A percentile compares a stretch with the other conserved stretches of the same genome.
Evolutionary conservation across 2,797 vertebrate genomes (phyloP).

Genomic region (Aulostomus chinensis): DNA sequence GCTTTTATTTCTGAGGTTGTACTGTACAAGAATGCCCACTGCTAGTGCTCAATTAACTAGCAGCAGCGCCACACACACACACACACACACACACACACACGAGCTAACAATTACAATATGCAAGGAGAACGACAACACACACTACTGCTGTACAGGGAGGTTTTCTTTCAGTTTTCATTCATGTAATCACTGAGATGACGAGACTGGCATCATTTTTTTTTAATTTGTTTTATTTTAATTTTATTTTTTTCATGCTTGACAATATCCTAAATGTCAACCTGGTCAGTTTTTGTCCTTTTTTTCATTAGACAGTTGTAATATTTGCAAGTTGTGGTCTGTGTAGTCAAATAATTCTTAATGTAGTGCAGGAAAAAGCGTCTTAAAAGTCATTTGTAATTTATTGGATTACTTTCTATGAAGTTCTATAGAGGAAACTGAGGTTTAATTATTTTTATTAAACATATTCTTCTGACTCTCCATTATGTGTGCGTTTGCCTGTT

Average conservation of each 20-base stretch:
- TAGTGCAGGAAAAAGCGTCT: constrained; percentile 95
- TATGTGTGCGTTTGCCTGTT: constrained; percentile 82
- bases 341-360: constrained; percentile 97
- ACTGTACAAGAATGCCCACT: constrained; percentile 57
- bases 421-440: constrained; percentile 99
- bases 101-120: constrained; percentile 80
- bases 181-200: constrained; percentile 85
- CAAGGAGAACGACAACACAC: constrained; percentile 72
- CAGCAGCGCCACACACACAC: constrained; percentile 48
- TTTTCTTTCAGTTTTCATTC: constrained; percentile 57
- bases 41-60: constrained; percentile 41
- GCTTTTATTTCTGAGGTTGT: constrained; percentile 44
- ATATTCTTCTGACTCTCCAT: constrained; percentile 99
- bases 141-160: constrained; percentile 81
- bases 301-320: constrained; percentile 96
- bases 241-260: constrained; percentile 87
- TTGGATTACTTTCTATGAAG: constrained; percentile 99
- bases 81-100: constrained; percentile 58
- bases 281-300: constrained; percentile 75
- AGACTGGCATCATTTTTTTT: constrained; percentile 82
- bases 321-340: constrained; percentile 99
- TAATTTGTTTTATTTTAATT: constrained; percentile 81
- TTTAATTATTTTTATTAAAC: constrained; percentile 99
- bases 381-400: constrained; percentile 99
- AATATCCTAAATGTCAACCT: constrained; percentile 85